Base-by-base conservation (phyloP, 2,888 invertebrate species). In the Orthosia gracilis region DNA sequence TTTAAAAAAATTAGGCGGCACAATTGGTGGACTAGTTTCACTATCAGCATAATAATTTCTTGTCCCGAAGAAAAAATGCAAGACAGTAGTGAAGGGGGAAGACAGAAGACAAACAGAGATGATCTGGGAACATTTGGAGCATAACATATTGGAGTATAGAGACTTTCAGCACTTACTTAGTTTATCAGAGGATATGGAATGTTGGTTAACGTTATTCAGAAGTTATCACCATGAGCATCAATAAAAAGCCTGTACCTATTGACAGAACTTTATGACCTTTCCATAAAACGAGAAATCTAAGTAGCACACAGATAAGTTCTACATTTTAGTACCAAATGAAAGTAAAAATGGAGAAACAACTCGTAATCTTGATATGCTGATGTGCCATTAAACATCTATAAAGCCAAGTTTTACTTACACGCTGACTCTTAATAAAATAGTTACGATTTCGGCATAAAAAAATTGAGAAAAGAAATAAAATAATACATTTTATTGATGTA, bases 401-500 rank as follows among this genome's bases (percentile, higher is more conserved):
- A 70, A 74, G 3, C 40, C n/a, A 15, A 69, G 57, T 75, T 86
- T 85, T 77, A 82, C 50, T 67, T 78, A 62, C 77, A 74, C 64
- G 65, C 82, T 77, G 52, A 66, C 62, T 79, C 79, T 82, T 87
- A 85, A 85, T 86, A 87, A 86, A 84, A 84, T 75, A 70, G 65
- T 86, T 88, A 87, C 81, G 87, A 73, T 78, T 74, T 57, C 5
- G 73, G 57, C 78, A 83, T 84, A 86, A 85, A 87, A 85, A 87
- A 79, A 77, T 45, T 76, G 68, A 69, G 74, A 79, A 84, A 82
- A 78, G 67, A 69, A 83, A 84, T n/a, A 80, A 71, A 47, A 84
- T 88, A 86, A 85, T 85, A 85, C 82, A 85, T 86, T 90, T 88
- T 89, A 89, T 84, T 84, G 75, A 64, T 17, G 77, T 79, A 84